These are phyloP conservation scores for Synanthedon formicaeformis DNA, from an alignment of 2,888 invertebrate genomes.

Conservation along the genomic window DNA sequence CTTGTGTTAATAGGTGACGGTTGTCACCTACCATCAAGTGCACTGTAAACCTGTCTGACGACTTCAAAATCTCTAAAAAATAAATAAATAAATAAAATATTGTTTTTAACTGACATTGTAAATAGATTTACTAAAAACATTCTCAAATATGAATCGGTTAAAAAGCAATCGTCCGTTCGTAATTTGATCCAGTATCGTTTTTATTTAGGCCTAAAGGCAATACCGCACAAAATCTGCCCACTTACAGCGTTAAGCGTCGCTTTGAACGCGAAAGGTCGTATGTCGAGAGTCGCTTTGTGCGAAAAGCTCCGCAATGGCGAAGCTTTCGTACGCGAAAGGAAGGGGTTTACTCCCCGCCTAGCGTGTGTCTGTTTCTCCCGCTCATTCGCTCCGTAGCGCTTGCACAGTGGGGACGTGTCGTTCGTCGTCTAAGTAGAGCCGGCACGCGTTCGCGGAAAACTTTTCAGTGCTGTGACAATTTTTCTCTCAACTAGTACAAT, in stretches of 20 bases:
- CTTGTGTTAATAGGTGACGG: no score
- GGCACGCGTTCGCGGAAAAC: constrained; percentile 59
- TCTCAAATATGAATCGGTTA: constrained; percentile 8
- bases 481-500: constrained; percentile 16
- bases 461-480: constrained; percentile 53
- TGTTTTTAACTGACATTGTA: no score
- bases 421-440: constrained; percentile 7
- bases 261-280: constrained; percentile 31
- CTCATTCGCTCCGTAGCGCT: constrained; percentile 54
- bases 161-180: constrained; percentile 16
- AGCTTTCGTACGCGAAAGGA: constrained; percentile 55
- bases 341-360: constrained; percentile 55
- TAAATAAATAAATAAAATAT: no score
- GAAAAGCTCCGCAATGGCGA: constrained; percentile 50
- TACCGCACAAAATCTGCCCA: constrained; percentile 63
- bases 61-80: no score
- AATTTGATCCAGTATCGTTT: constrained; percentile 36
- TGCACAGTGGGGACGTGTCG: constrained; percentile 34
- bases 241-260: constrained; percentile 58
- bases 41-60: no score
- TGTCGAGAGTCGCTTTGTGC: constrained; percentile 24
- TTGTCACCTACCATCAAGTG: no score
- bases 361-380: constrained; percentile 11
- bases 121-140: neutral
- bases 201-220: constrained; percentile 65